Base-by-base conservation (phyloP, 2,888 invertebrate genomes). In the Drepanosiphum platanoidis region DNA sequence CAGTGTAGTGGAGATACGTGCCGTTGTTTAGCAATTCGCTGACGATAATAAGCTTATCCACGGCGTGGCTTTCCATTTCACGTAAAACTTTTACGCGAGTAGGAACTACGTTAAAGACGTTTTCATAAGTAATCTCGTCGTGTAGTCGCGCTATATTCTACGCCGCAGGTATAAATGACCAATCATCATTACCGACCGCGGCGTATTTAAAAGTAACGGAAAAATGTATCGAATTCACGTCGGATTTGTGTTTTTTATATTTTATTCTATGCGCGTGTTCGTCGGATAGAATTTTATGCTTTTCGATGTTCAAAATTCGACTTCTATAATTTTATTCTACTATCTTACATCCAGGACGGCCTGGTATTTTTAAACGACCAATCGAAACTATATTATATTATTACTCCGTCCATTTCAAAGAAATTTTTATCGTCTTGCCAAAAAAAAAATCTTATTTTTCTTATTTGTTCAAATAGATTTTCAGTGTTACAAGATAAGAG, bases 11-110 rank as follows among this genome's bases (percentile, higher is more conserved):
- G 8, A 52, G 61, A 61, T 39, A 36, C 75, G 75, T 77, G 36
- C 58, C 18, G 34, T 39, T 18, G 77, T 77, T 39, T 1, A 13
- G 78, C 64, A 22, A 64, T 30, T 66, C 7, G 8, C 5, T 30
- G 36, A 77, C 39, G 22, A 77, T 77, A 77, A 77, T 39, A n/a
- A 7, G 32, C n/a, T 42, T 30, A 1, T 77, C n/a, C n/a, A 75
- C 9, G 18, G 34, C 32, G 42, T 61, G 27, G 58, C 46, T 32
- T 74, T 72, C 30, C 72, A 22, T 42, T 42, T 46, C 46, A 11
- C 8, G n/a, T 34, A 22, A 32, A 75, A 58, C 75, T 22, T 74
- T 36, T 58, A 75, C 32, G 27, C 0, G 58, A 36, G 36, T 36
- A 58, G 36, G n/a, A 7, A 52, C 52, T 5, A 52, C 22, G 22